These are phyloP conservation scores for Scrobipalpa atriplicella DNA, from an alignment of 2,888 invertebrate species.

Conservation along the genomic window DNA sequence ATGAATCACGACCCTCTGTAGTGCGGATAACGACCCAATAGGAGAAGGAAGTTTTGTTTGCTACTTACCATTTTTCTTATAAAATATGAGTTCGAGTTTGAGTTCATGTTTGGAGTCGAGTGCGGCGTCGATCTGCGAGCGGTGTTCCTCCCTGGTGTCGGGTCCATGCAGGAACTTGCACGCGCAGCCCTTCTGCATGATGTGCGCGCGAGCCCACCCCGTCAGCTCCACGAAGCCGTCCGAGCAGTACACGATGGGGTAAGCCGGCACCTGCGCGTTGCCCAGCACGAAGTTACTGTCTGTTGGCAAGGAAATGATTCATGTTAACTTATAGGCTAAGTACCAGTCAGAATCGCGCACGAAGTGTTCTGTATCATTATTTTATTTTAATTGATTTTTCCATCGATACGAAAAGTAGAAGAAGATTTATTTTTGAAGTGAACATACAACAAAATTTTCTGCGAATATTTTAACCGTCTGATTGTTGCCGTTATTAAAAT, in stretches of 20 bases:
- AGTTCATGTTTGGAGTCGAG: conserved; percentile 95
- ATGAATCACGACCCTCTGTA: too few relatives aligned
- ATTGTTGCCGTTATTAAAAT: too few relatives aligned
- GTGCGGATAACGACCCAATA: too few relatives aligned
- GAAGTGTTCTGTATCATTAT: neutral
- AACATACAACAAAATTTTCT: too few relatives aligned
- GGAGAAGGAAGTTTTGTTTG: neutral
- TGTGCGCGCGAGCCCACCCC: conserved; percentile 95
- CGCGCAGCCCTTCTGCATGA: conserved; percentile 98
- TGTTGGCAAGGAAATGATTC: conserved; percentile 63
- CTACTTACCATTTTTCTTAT: conserved; percentile 95
- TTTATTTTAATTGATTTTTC: too few relatives aligned
- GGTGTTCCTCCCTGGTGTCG: conserved; percentile 94
- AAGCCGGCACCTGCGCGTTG: conserved; percentile 95
- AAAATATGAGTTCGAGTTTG: conserved; percentile 96
- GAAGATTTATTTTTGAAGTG: too few relatives aligned
- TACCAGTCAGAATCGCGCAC: neutral
- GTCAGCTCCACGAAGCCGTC: conserved; percentile 98
- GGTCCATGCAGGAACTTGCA: conserved; percentile 97
- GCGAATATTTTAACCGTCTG: too few relatives aligned
- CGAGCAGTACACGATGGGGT: conserved; percentile 98
- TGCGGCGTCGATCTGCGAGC: conserved; percentile 93
- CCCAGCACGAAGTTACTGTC: conserved; percentile 98
- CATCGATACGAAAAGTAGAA: neutral
- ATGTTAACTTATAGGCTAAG: too few relatives aligned